These are phyloP conservation scores for Anolis apletophallus DNA, from an alignment of 2,797 vertebrate genomes.

Conservation along the genomic window DNA sequence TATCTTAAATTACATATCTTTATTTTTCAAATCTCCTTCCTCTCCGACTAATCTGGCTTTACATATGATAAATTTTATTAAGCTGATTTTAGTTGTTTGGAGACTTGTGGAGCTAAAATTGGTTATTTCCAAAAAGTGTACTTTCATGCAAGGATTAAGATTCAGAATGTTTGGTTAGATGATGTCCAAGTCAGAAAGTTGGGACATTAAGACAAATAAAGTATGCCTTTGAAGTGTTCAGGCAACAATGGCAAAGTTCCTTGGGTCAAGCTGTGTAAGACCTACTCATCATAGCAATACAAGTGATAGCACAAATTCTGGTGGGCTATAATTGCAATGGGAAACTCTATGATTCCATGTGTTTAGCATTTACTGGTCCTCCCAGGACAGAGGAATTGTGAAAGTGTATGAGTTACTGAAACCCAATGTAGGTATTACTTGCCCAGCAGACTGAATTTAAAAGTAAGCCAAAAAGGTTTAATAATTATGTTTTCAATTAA, in stretches of 20 bases:
- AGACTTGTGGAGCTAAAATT: not conserved
- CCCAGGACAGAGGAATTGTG: not conserved
- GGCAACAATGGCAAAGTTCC: not conserved
- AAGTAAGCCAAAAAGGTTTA: not conserved
- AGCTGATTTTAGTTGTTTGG: not conserved
- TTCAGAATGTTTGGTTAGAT: not conserved
- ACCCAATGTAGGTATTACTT: not conserved
- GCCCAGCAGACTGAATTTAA: not conserved
- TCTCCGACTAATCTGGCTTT: no score
- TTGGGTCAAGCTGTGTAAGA: not conserved
- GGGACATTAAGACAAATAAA: conserved; percentile 5
- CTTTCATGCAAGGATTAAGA: not conserved
- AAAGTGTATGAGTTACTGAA: not conserved
- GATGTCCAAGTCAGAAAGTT: not conserved
- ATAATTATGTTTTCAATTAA: not conserved
- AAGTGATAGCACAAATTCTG: not conserved
- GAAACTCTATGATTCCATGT: not conserved
- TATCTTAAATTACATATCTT: no score
- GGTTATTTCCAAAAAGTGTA: not conserved
- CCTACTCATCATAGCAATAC: not conserved
- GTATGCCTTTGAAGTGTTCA: not conserved
- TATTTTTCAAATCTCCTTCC: no score
- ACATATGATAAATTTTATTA: not conserved
- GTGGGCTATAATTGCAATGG: not conserved
- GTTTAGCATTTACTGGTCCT: not conserved